These are phyloP conservation scores for Teleogryllus occipitalis DNA, from an alignment of 1,140 invertebrate genomes.

Conservation along the genomic window DNA sequence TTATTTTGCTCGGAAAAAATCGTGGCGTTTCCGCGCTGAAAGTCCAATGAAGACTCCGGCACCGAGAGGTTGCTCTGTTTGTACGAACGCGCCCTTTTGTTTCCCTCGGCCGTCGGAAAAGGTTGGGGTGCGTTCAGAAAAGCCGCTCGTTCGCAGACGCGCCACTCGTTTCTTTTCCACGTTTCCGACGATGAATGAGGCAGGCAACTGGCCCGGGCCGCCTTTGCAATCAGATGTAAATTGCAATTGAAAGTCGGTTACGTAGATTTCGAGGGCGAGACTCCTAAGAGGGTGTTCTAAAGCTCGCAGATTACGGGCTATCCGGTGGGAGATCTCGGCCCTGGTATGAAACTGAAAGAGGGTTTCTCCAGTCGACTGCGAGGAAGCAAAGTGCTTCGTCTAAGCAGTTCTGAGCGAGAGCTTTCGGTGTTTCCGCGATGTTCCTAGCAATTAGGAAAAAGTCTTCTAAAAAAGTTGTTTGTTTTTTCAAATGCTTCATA, in stretches of 20 bases:
- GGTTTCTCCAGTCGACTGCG: too few species aligned
- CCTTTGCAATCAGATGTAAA: not conserved
- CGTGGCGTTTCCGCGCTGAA: not conserved
- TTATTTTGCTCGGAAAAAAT: not conserved
- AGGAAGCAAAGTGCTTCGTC: too few species aligned
- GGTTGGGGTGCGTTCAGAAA: not conserved
- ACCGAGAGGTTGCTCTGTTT: not conserved
- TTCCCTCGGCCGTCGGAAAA: not conserved
- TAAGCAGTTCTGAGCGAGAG: too few species aligned
- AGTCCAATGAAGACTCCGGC: not conserved
- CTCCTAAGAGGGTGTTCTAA: not conserved
- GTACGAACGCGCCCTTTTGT: not conserved
- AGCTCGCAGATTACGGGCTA: too few species aligned
- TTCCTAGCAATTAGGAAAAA: too few species aligned
- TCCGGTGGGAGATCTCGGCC: too few species aligned
- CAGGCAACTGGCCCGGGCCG: not conserved
- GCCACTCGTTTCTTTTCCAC: not conserved
- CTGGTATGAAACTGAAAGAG: too few species aligned
- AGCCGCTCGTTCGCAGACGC: not conserved
- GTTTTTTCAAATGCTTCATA: too few species aligned
- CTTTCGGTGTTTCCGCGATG: too few species aligned
- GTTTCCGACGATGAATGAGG: not conserved
- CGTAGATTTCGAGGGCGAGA: not conserved
- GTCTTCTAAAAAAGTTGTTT: too few species aligned
- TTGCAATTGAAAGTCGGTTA: not conserved